phyloP scores from a whole-genome alignment of 2,113 vertebrate species.

The Entelurus aequoreus region DNA sequence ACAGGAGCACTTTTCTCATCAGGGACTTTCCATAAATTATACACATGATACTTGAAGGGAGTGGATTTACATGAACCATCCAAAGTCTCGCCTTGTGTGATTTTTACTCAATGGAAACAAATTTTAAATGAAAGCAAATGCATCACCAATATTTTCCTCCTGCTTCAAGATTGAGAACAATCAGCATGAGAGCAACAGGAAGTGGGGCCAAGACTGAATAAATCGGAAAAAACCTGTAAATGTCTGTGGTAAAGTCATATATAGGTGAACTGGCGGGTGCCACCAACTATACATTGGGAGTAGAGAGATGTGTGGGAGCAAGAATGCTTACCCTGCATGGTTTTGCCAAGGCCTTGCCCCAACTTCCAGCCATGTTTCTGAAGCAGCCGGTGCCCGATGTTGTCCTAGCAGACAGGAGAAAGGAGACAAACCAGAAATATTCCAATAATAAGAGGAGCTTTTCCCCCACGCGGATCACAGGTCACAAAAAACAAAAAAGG shows the following conservation, averaged over 20 bases:
- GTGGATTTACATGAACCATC: conserved; percentile 1
- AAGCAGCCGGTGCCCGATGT: conserved; percentile 98
- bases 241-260: conserved; percentile 9
- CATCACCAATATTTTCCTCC: conserved; percentile 15
- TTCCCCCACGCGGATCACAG: conserved; percentile 75
- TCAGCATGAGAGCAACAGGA: conserved; percentile 17
- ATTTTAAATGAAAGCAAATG: conserved; percentile 21
- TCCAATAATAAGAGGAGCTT: conserved; percentile 99
- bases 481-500: conserved; percentile 56
- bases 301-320: conserved; percentile 18
- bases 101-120: neutral
- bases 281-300: conserved; percentile 22
- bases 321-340: conserved; percentile 92
- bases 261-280: conserved; percentile 20
- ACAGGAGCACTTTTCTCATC: neutral
- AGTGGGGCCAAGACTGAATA: conserved; percentile 26
- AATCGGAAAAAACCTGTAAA: conserved; percentile 21
- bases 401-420: conserved; percentile 96
- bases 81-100: neutral
- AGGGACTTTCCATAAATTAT: neutral
- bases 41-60: neutral
- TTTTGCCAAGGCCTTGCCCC: conserved; percentile 98
- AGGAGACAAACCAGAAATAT: conserved; percentile 99
- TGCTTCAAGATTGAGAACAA: conserved; percentile 14
- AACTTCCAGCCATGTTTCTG: conserved; percentile 99